These are phyloP conservation scores for Ceryle rudis DNA, from an alignment of 2,797 vertebrate species.

Conservation along the genomic window DNA sequence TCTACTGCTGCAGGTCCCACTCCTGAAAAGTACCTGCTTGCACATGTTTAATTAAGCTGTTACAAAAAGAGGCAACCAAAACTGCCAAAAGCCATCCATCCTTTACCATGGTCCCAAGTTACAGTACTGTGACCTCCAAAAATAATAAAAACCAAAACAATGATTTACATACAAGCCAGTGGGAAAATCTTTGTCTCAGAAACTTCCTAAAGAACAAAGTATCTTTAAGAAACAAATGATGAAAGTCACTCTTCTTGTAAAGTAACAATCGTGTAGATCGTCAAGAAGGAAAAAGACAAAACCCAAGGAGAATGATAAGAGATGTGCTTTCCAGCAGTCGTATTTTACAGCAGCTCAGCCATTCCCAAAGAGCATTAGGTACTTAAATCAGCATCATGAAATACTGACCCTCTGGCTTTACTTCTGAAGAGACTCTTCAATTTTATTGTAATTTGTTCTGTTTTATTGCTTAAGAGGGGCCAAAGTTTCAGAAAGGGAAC, in stretches of 20 bases:
- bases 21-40: not conserved
- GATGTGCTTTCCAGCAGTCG: constrained; percentile 13
- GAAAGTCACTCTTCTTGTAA: not conserved
- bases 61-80: not conserved
- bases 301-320: not conserved
- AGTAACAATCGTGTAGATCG: not conserved
- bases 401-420: constrained; percentile 10
- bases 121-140: not conserved
- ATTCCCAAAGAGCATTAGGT: constrained; percentile 19
- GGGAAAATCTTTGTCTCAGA: not conserved
- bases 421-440: constrained; percentile 37
- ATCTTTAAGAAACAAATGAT: not conserved
- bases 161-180: not conserved
- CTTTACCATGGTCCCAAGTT: not conserved
- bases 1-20: not conserved
- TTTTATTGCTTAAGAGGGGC: not conserved
- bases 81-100: not conserved
- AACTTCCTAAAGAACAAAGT: not conserved
- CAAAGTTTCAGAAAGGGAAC: constrained; percentile 10
- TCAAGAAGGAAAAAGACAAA: constrained; percentile 1
- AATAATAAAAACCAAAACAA: not conserved
- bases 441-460: constrained; percentile 37
- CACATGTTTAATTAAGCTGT: not conserved
- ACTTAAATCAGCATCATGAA: constrained; percentile 23
- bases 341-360: constrained; percentile 19